These are phyloP conservation scores for Blennius ocellaris DNA, from an alignment of 2,113 vertebrate genomes.

Conservation along the genomic window DNA sequence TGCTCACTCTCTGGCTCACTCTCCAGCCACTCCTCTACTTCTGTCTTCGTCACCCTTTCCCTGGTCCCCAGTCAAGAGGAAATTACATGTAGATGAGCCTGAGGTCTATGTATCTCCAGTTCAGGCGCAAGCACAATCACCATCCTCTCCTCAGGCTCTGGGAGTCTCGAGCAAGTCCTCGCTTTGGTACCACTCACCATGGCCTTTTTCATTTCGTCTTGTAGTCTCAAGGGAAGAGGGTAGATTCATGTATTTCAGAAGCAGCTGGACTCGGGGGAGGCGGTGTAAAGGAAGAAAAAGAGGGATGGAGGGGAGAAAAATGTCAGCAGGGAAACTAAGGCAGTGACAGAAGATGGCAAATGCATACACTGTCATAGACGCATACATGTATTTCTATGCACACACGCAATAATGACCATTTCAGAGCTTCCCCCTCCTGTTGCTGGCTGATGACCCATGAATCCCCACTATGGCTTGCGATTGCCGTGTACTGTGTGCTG, in stretches of 20 bases:
- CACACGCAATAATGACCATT: slow-evolving; percentile 41
- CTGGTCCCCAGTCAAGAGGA: slow-evolving; percentile 49
- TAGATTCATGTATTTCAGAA: slow-evolving; percentile 49
- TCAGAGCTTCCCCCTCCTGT: slow-evolving; percentile 57
- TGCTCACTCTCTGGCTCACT: slow-evolving; percentile 37
- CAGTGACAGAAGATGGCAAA: slow-evolving; percentile 34
- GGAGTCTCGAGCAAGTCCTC: slow-evolving; percentile 31
- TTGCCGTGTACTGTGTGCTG: slow-evolving; percentile 16
- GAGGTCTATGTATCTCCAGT: slow-evolving; percentile 30
- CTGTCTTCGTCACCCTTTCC: slow-evolving; percentile 47
- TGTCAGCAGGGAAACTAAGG: slow-evolving; percentile 19
- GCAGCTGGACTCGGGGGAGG: slow-evolving; percentile 38
- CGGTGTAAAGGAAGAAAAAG: slow-evolving; percentile 34
- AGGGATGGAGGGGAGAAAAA: slow-evolving; percentile 29
- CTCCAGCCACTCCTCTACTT: slow-evolving; percentile 40
- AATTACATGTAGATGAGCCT: slow-evolving; percentile 69
- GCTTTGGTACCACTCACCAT: slow-evolving; percentile 21
- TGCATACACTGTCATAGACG: background rate
- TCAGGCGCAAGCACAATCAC: background rate
- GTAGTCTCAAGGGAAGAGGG: slow-evolving; percentile 21
- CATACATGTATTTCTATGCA: background rate
- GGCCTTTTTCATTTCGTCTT: slow-evolving; percentile 50
- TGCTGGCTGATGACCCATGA: slow-evolving; percentile 53
- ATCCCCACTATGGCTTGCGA: slow-evolving; percentile 34
- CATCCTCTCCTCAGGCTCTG: slow-evolving; percentile 28